Conservation (phyloP, 92 coral and sea anemone species). For the Pocillopora grandis region DNA sequence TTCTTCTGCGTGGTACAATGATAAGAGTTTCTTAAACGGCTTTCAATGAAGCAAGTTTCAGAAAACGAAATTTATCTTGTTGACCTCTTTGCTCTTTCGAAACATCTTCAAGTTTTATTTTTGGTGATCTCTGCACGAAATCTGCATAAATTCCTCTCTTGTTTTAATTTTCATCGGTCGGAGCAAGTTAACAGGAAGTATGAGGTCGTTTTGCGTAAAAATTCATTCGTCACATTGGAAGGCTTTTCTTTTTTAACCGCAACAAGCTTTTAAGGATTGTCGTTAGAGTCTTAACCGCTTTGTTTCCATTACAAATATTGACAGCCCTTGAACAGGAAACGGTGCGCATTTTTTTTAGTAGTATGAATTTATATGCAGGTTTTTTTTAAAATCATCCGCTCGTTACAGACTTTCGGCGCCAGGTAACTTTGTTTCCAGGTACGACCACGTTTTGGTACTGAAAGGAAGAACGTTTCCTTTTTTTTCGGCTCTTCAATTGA, state of each 20-base stretch:
- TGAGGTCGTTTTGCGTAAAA: not conserved
- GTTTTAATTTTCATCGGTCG: no score
- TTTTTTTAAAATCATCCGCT: not conserved
- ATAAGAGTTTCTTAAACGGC: no score
- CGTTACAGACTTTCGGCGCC: constrained; percentile 7
- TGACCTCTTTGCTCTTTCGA: not conserved
- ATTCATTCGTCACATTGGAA: not conserved
- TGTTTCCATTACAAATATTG: constrained; percentile 9
- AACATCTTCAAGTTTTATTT: no score
- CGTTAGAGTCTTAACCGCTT: not conserved
- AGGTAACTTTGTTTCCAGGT: not conserved
- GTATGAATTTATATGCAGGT: not conserved
- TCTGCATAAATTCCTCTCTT: no score
- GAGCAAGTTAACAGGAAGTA: not conserved
- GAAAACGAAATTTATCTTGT: not conserved
- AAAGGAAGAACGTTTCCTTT: not conserved
- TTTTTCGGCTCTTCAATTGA: not conserved
- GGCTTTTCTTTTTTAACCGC: not conserved
- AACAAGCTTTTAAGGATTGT: not conserved
- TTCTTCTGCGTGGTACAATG: not conserved
- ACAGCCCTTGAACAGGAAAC: not conserved
- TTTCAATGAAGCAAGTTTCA: not conserved
- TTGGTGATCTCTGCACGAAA: no score
- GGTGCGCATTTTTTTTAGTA: not conserved
- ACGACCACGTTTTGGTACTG: not conserved